Evolutionary conservation across 2,888 invertebrate genomes (phyloP), one percentile per base, ranked within the genome.

Genomic region (Eugnorisma glareosa): DNA sequence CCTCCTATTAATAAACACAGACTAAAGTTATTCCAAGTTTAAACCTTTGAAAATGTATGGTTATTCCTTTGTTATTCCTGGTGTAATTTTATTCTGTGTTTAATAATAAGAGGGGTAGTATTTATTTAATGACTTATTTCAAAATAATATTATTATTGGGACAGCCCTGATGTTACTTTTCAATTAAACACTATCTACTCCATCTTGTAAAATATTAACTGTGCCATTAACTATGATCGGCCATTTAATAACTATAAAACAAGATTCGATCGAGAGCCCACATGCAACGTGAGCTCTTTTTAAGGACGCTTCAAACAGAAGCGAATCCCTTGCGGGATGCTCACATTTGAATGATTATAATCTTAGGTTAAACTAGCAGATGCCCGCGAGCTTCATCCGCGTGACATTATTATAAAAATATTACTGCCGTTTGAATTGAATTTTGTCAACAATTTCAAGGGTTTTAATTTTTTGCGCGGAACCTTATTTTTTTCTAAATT

Each of bases 191-290:
- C n/a, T 69, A 75, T 75, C 59, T 18, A 51, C 35, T 59, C 15
- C 1, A 75, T 68, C 45, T 31, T 48, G 13, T 57, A n/a, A 67
- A 81, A 79, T 80, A 84, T 86, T 75, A 85, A 84, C 71, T 28
- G 76, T 81, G 83, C 86, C 85, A 90, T 86, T 82, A 88, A 70
- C 67, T 57, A 69, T 73, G 68, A 79, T 75, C 68, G 28, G 28
- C 75, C 57, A 71, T 82, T 87, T 81, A 84, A 80, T 80, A 74
- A 68, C 71, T 68, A 80, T 88, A 81, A 86, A 80, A 59, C 67
- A 72, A 40, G 51, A 66, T 79, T 76, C 68, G 70, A 86, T 85
- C 75, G 59, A 64, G 66, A 83, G 40, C 10, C 48, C 73, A 59
- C 79, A 80, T 75, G 81, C 75, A 71, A 75, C 40, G 51, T 31